Evolutionary conservation across 2,797 vertebrate genomes (phyloP).

Genomic region (Gorsachius magnificus): DNA sequence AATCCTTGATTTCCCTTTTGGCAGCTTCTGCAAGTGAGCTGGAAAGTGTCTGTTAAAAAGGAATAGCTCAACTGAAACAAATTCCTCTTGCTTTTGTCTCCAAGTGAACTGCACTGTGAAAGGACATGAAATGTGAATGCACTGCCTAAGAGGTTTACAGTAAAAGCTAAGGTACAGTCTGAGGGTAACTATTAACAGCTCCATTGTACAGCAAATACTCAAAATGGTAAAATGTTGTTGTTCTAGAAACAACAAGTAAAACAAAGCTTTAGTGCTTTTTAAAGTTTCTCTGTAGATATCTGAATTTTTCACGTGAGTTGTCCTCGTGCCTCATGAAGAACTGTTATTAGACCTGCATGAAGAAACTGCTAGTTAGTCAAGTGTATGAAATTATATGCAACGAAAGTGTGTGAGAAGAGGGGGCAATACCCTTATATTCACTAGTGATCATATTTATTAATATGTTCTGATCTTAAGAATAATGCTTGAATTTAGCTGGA

Average conservation of each 20-base stretch:
- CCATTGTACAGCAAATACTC: constrained; percentile 56
- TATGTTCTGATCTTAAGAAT: neutral
- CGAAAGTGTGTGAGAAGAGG: neutral
- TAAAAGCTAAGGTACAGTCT: constrained; percentile 60
- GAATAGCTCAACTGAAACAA: constrained; percentile 78
- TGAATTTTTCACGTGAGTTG: constrained; percentile 72
- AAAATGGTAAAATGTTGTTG: constrained; percentile 66
- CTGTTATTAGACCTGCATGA: constrained; percentile 38
- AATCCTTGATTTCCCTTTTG: constrained; percentile 69
- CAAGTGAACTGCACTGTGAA: constrained; percentile 73
- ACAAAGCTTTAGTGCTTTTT: constrained; percentile 44
- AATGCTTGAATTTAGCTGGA: neutral
- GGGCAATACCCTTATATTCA: neutral
- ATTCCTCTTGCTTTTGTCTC: constrained; percentile 78
- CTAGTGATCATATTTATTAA: neutral
- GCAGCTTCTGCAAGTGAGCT: constrained; percentile 68
- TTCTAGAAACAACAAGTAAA: constrained; percentile 60
- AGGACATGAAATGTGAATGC: constrained; percentile 66
- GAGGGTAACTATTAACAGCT: constrained; percentile 60
- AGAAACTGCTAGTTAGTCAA: constrained; percentile 16
- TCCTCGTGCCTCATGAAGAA: constrained; percentile 62
- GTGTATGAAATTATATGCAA: neutral
- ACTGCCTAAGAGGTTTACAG: constrained; percentile 68
- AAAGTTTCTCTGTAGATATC: constrained; percentile 55
- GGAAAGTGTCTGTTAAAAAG: constrained; percentile 73